phyloP scores from a whole-genome alignment of 2,113 vertebrate genomes.

The Chauna torquata region DNA sequence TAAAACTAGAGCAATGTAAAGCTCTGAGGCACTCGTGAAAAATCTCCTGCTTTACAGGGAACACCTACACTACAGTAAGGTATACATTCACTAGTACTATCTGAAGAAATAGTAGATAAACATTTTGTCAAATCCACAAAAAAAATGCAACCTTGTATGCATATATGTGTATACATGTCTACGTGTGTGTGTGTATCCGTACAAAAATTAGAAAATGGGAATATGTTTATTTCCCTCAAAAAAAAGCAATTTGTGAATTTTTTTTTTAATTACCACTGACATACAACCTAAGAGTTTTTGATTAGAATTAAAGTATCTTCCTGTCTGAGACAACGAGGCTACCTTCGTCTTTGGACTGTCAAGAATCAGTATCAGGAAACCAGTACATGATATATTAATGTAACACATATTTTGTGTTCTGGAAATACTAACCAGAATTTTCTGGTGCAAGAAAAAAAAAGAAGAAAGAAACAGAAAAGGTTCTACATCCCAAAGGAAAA shows the following conservation, averaged over 20 bases:
- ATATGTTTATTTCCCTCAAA: not conserved
- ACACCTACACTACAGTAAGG: not conserved
- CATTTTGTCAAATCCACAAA: not conserved
- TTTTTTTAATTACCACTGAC: not conserved
- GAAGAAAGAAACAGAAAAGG: not conserved
- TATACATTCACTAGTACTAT: not conserved
- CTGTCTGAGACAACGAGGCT: not conserved
- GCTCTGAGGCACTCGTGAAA: not conserved
- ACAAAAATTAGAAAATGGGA: not conserved
- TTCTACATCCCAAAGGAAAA: not conserved
- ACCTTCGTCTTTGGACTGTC: not conserved
- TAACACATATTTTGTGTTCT: not conserved
- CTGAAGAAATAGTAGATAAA: not conserved
- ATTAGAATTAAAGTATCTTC: not conserved
- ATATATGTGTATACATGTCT: not conserved
- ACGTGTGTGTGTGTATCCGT: rapidly evolving
- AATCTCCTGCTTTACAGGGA: not conserved
- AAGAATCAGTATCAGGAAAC: not conserved
- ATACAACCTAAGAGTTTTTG: not conserved
- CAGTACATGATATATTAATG: not conserved
- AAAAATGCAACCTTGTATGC: not conserved
- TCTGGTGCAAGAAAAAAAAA: not conserved
- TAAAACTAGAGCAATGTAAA: not conserved
- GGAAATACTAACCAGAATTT: not conserved
- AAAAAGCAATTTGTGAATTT: not conserved